Evolutionary conservation across 2,888 invertebrate species (phyloP), one percentile per base, ranked within the genome.

Genomic region (Ypsolopha scabrella): DNA sequence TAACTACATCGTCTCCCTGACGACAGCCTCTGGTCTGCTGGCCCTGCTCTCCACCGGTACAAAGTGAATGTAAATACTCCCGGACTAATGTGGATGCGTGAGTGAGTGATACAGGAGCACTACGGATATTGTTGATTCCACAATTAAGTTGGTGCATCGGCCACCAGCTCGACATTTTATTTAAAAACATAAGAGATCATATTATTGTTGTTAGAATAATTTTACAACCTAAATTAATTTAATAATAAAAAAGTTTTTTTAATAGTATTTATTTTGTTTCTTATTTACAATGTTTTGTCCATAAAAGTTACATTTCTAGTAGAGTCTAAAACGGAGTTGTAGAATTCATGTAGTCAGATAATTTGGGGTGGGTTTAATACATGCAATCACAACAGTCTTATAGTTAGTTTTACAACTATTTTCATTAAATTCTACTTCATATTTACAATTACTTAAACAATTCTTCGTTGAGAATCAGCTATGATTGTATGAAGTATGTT

Each of bases 1-100:
- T 60, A 99, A 99, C 83, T 99, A 99, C 79, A 90, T 96, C 51
- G 87, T 97, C 53, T 98, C 98, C 1, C 93, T 99, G 59, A 93
- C 95, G 37, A 88, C 90, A 48, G 95, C 98, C 10, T 94, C 97
- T 54, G 98, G 97, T 57, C 87, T 98, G 11, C 87, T 99, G 62
- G 98, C 98, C 44, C 89, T 99, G 52, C 91, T 99, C 63, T 99
- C 99, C n/a, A 98, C 98, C 50, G 95, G 96, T 70, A 92, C 92
- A 59, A 91, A 93, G 77, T 92, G 87, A 89, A 68, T 54, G 57
- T 48, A 48, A 47, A 49, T 48, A 49, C 54, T 54, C 57, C 33
- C 33, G 8, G 36, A 43, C 11, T 38, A 48, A 37, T 41, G 33
- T 46, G 6, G 41, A 41, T 41, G 50, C 41, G 48, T 50, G 41